phyloP scores from a whole-genome alignment of 2,888 invertebrate species.

The Pteria penguin region DNA sequence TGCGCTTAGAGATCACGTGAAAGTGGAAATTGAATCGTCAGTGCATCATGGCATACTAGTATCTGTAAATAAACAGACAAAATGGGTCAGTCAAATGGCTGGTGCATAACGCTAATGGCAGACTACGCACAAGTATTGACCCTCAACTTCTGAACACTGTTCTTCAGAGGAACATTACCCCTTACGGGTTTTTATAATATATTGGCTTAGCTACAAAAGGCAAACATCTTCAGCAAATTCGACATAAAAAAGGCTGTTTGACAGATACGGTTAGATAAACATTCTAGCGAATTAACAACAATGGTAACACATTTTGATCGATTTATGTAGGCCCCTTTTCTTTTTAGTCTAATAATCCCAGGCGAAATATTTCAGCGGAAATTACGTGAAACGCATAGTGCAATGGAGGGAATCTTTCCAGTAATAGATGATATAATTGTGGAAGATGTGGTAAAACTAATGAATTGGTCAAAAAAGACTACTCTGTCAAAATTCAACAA shows the following conservation, averaged over 20 bases:
- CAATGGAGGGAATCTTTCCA: constrained; percentile 38
- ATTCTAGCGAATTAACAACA: constrained; percentile 47
- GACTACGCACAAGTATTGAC: constrained; percentile 43
- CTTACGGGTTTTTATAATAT: constrained; percentile 49
- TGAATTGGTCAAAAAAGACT: constrained; percentile 26
- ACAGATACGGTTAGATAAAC: constrained; percentile 46
- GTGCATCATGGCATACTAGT: constrained; percentile 7
- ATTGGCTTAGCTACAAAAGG: constrained; percentile 45
- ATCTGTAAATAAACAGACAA: constrained; percentile 14
- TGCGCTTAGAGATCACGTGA: constrained; percentile 5
- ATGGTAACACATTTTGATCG: constrained; percentile 54
- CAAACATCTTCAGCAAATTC: constrained; percentile 30
- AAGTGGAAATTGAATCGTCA: constrained; percentile 11
- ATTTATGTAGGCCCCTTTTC: constrained; percentile 40
- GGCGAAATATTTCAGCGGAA: constrained; percentile 52
- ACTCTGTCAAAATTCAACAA: constrained; percentile 19
- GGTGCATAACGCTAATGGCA: constrained; percentile 28
- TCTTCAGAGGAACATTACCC: constrained; percentile 39
- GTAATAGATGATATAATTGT: constrained; percentile 48
- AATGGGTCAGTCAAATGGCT: constrained; percentile 34
- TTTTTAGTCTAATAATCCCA: constrained; percentile 48
- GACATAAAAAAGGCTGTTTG: constrained; percentile 48
- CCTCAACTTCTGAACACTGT: constrained; percentile 50
- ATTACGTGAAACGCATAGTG: constrained; percentile 45
- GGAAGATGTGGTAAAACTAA: constrained; percentile 41